Evolutionary conservation across 2,888 invertebrate genomes (phyloP).

Genomic region (Linyphia triangularis): DNA sequence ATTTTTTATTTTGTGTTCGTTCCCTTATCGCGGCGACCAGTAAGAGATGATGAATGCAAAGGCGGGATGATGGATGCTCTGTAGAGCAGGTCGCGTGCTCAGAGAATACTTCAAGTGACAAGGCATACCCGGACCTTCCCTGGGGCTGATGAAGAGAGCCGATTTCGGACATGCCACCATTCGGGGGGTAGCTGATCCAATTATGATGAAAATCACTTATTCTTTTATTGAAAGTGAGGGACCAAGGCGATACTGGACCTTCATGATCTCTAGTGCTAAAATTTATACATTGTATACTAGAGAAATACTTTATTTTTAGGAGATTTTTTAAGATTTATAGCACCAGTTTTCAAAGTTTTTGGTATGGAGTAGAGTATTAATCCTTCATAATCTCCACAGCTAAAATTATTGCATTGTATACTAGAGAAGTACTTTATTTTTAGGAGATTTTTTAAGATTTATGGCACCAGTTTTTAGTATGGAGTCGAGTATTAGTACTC

Average conservation of each 20-base stretch:
- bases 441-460: no score
- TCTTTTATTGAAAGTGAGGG: neutral
- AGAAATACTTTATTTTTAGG: no score
- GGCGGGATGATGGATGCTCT: slow-evolving; percentile 50
- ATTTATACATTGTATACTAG: neutral
- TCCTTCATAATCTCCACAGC: no score
- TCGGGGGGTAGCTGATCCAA: neutral
- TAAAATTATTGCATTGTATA: no score
- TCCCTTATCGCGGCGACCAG: slow-evolving; percentile 41
- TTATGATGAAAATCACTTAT: neutral
- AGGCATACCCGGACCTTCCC: slow-evolving; percentile 62
- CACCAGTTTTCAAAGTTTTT: no score
- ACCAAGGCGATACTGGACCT: neutral
- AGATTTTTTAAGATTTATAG: no score
- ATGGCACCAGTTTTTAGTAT: no score
- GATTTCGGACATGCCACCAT: slow-evolving; percentile 7
- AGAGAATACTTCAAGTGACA: slow-evolving; percentile 49
- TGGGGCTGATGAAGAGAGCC: slow-evolving; percentile 48
- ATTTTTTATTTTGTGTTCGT: neutral
- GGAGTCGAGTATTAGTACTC: no score
- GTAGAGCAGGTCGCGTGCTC: slow-evolving; percentile 64
- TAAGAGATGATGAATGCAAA: slow-evolving; percentile 47
- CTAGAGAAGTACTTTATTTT: no score
- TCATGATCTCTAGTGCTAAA: neutral
- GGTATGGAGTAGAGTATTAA: no score